phyloP scores from a whole-genome alignment of 1,140 invertebrate species.

The Pseudomyrmex pallidus region DNA sequence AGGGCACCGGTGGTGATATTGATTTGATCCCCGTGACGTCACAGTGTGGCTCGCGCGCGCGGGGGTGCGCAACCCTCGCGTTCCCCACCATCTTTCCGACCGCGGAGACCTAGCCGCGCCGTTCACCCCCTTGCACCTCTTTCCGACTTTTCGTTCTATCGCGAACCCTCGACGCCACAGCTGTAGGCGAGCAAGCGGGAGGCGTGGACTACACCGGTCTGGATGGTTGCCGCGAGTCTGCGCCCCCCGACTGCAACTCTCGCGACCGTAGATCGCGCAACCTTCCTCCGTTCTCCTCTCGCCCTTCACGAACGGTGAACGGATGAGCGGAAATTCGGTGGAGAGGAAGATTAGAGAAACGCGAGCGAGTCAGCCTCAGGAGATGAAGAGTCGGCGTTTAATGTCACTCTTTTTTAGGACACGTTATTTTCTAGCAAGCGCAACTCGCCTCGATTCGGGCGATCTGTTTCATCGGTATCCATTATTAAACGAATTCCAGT shows the following conservation, averaged over 20 bases:
- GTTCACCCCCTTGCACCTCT: slow-evolving; percentile 14
- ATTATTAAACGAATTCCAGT: too few species aligned
- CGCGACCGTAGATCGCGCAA: slow-evolving; percentile 2
- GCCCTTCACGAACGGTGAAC: not conserved
- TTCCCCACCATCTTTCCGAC: not conserved
- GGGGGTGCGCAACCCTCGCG: slow-evolving; percentile 63
- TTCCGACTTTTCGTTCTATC: slow-evolving; percentile 7
- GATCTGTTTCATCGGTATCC: not conserved
- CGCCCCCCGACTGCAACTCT: slow-evolving; percentile 61
- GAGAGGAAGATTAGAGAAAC: not conserved
- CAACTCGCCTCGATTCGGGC: not conserved
- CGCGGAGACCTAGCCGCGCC: not conserved
- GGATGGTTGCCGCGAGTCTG: slow-evolving; percentile 76
- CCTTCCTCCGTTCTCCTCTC: slow-evolving; percentile 8
- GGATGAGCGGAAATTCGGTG: slow-evolving; percentile 41
- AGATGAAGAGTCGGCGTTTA: slow-evolving; percentile 14
- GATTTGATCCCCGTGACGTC: slow-evolving; percentile 83
- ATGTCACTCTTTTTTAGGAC: not conserved
- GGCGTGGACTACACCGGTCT: slow-evolving; percentile 76
- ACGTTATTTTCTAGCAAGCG: slow-evolving; percentile 40
- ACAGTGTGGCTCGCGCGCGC: slow-evolving; percentile 58
- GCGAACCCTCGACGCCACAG: slow-evolving; percentile 40
- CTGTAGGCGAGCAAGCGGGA: slow-evolving; percentile 61
- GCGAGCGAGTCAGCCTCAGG: slow-evolving; percentile 9
- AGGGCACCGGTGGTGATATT: slow-evolving; percentile 76